Conservation (phyloP, 2,113 vertebrate genomes). For the Paramisgurnus dabryanus region DNA sequence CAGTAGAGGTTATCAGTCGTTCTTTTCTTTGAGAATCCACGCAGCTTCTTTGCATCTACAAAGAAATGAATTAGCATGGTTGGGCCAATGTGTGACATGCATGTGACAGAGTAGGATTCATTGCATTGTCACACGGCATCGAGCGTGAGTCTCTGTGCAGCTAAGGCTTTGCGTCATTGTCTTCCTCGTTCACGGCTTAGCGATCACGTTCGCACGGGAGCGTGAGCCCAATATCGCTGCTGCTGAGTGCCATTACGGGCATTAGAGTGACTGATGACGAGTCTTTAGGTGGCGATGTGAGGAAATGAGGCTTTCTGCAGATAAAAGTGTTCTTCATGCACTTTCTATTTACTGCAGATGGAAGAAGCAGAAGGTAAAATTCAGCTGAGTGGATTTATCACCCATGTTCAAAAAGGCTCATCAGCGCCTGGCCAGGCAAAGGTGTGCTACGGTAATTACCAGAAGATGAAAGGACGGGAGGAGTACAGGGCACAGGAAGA, state of each 20-base stretch:
- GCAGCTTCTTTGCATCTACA: neutral
- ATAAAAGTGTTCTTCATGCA: conserved; percentile 43
- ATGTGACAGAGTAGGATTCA: conserved; percentile 5
- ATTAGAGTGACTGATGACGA: conserved; percentile 64
- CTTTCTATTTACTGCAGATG: conserved; percentile 41
- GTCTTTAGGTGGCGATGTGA: conserved; percentile 51
- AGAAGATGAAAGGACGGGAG: conserved; percentile 51
- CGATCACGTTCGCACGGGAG: conserved; percentile 11
- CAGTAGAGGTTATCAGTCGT: neutral
- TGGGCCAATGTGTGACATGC: neutral
- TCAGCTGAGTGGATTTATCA: conserved; percentile 43
- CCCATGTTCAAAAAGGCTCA: conserved; percentile 38
- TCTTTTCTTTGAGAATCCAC: neutral
- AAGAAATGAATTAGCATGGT: neutral
- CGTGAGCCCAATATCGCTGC: conserved; percentile 3
- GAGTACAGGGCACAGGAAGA: conserved; percentile 16
- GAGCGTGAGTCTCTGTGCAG: neutral
- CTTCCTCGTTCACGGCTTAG: conserved; percentile 23
- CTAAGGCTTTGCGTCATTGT: neutral
- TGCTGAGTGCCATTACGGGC: conserved; percentile 42
- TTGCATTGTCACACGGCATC: neutral
- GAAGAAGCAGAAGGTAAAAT: conserved; percentile 9
- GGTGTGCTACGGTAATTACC: conserved; percentile 54
- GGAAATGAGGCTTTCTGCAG: conserved; percentile 49
- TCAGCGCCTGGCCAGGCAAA: conserved; percentile 41